These are phyloP conservation scores for Calidris pugnax DNA, from an alignment of 2,113 vertebrate species.

Conservation along the genomic window DNA sequence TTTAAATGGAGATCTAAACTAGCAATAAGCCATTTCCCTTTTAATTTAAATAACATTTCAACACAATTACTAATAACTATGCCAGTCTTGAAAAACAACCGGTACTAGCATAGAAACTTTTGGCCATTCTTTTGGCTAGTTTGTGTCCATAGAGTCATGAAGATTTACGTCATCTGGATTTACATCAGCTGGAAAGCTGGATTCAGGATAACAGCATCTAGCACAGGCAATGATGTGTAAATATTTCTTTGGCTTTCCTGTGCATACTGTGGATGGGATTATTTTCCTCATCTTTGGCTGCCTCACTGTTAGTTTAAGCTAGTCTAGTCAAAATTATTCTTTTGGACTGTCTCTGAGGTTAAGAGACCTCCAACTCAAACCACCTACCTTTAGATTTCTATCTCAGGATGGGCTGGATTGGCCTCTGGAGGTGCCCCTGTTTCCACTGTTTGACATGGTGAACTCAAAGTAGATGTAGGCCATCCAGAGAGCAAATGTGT, in stretches of 20 bases:
- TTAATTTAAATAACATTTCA: conserved; percentile 1
- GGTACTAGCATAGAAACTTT: neutral
- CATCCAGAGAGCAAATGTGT: neutral
- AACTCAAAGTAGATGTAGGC: neutral
- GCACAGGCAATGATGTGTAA: conserved; percentile 34
- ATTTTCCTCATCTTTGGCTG: conserved; percentile 20
- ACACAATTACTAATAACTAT: neutral
- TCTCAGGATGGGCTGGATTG: neutral
- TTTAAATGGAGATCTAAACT: neutral
- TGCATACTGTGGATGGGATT: neutral
- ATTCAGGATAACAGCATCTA: conserved; percentile 14
- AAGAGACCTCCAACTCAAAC: neutral
- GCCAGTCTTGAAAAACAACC: neutral
- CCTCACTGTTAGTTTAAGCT: neutral
- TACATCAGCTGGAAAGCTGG: conserved; percentile 19
- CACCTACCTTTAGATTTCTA: neutral
- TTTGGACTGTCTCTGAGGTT: neutral
- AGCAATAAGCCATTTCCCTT: neutral
- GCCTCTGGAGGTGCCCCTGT: neutral
- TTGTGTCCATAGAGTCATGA: neutral
- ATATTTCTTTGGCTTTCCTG: conserved; percentile 41
- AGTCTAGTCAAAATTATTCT: neutral
- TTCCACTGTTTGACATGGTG: neutral
- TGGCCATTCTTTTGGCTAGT: conserved; percentile 14
- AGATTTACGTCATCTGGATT: conserved; percentile 33